phyloP scores from a whole-genome alignment of 1,140 invertebrate genomes.

The Drosophila trapezifrons region DNA sequence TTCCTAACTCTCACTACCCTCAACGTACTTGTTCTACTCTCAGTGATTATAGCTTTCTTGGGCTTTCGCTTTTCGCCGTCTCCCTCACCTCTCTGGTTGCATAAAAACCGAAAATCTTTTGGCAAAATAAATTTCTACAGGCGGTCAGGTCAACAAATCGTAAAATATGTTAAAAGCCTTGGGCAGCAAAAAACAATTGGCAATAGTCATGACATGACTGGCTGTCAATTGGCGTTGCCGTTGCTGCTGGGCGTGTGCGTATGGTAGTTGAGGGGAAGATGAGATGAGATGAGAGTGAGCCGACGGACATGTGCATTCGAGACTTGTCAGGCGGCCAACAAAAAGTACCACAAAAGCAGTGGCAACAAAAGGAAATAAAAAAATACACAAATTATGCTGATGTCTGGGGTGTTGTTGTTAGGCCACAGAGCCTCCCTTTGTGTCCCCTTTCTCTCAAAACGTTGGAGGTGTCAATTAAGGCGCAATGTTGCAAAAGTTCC shows the following conservation, averaged over 20 bases:
- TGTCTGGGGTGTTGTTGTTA: slow-evolving; percentile 14
- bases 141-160: slow-evolving; percentile 56
- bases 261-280: slow-evolving; percentile 49
- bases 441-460: slow-evolving; percentile 38
- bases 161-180: slow-evolving; percentile 80
- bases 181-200: slow-evolving; percentile 65
- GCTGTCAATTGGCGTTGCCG: slow-evolving; percentile 48
- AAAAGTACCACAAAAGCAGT: slow-evolving; percentile 46
- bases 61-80: slow-evolving; percentile 67
- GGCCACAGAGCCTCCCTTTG: slow-evolving; percentile 44
- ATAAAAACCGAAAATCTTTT: slow-evolving; percentile 64
- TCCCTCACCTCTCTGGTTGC: slow-evolving; percentile 61
- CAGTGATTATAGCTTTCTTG: slow-evolving; percentile 5
- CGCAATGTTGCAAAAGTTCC: slow-evolving; percentile 60
- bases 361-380: slow-evolving; percentile 40
- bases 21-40: background rate
- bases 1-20: background rate
- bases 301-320: slow-evolving; percentile 54
- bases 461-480: slow-evolving; percentile 70
- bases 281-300: slow-evolving; percentile 25
- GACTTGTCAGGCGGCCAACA: slow-evolving; percentile 63
- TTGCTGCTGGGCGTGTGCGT: slow-evolving; percentile 70
- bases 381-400: slow-evolving; percentile 49
- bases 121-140: slow-evolving; percentile 63
- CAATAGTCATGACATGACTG: slow-evolving; percentile 74